phyloP scores from a whole-genome alignment of 2,113 vertebrate species.

The Pseudopipra pipra region DNA sequence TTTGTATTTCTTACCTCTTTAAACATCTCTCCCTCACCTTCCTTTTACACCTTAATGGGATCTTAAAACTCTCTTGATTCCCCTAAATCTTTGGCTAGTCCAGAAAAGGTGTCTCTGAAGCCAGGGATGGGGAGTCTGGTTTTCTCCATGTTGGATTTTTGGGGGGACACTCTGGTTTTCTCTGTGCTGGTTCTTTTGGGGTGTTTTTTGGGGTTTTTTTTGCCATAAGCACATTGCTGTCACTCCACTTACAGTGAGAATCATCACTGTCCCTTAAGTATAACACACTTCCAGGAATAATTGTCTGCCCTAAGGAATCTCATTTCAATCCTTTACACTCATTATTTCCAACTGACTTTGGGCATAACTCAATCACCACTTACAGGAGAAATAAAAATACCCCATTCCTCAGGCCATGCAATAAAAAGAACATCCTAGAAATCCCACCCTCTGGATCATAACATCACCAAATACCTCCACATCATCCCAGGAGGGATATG shows the following conservation, averaged over 20 bases:
- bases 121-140: neutral
- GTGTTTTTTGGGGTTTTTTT: neutral
- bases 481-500: neutral
- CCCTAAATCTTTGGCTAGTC: neutral
- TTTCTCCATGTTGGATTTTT: neutral
- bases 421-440: neutral
- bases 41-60: neutral
- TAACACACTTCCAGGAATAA: neutral
- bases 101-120: neutral
- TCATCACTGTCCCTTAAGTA: neutral
- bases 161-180: neutral
- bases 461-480: neutral
- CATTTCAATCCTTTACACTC: neutral
- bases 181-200: fast-evolving
- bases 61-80: neutral
- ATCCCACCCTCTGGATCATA: neutral
- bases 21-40: neutral
- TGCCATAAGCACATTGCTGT: neutral
- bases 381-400: neutral
- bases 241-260: neutral
- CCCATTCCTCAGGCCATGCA: neutral
- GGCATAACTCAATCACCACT: neutral
- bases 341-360: neutral
- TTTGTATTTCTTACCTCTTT: neutral
- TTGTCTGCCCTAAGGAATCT: neutral